Evolutionary conservation across 1,140 invertebrate genomes (phyloP), one percentile per base, ranked within the genome.

Genomic region (Anoplophora glabripennis): DNA sequence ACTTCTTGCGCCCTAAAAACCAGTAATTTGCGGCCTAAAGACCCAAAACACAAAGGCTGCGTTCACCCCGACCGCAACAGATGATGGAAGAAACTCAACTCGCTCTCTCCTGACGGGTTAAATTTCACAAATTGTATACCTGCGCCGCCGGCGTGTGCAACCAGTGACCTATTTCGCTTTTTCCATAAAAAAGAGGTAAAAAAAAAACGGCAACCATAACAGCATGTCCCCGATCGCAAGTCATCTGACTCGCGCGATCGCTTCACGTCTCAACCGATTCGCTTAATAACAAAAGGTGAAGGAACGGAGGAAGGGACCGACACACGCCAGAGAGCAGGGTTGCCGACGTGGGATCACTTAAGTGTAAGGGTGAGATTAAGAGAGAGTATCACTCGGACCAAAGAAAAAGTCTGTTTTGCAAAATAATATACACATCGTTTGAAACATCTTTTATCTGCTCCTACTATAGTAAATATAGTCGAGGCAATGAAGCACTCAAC

Each of bases 151-250:
- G 45, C 58, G 35, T 45, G 58, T 55, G 51, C 58, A 60, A 60
- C 51, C 44, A 47, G 44, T 60, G 58, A 60, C 58, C 58, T 48
- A 54, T 54, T 54, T 60, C 34, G 10, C n/a, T 45, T 36, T 45
- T 54, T 51, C 36, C 42, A 38, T 49, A 40, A 49, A 54, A 59
- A 60, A 46, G 40, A 59, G 51, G 45, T 21, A 18, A n/a, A 55
- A 42, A 53, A 34, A 52, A 59, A 59, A 60, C 52, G 52, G 51
- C 58, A 60, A 60, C 49, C 46, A 36, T 28, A 60, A 60, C 58
- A 60, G 58, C 58, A 55, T 60, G 58, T 38, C 52, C 53, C 53
- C 53, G 53, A 51, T 49, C 58, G 55, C 58, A 60, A 60, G 58
- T 60, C 58, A 60, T 60, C 51, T 60, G 58, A 60, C 58, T 51